These are phyloP conservation scores for Podarcis cretensis DNA, from an alignment of 2,113 vertebrate species.

Conservation along the genomic window DNA sequence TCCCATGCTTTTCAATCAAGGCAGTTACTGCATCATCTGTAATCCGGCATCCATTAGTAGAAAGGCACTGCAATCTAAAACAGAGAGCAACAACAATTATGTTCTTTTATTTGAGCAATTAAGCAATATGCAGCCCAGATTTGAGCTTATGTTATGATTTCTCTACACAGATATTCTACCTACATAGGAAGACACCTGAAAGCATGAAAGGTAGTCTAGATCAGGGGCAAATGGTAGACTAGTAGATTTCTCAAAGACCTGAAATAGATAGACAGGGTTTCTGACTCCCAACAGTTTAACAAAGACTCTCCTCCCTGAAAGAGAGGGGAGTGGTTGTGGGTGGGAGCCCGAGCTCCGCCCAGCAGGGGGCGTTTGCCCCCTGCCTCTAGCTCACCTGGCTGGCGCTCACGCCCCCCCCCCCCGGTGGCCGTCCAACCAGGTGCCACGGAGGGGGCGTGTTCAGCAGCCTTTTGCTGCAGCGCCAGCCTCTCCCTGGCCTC, in stretches of 20 bases:
- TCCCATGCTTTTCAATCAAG: slow-evolving; percentile 57
- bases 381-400: no score
- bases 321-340: no score
- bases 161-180: not conserved
- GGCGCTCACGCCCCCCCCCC: no score
- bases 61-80: slow-evolving; percentile 57
- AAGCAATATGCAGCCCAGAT: not conserved
- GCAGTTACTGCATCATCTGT: slow-evolving; percentile 62
- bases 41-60: slow-evolving; percentile 64
- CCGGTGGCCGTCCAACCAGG: no score
- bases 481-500: no score
- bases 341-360: no score
- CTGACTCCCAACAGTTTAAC: not conserved
- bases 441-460: no score
- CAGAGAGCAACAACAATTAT: not conserved
- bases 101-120: slow-evolving; percentile 1
- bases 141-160: not conserved
- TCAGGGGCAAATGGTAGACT: not conserved
- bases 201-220: not conserved
- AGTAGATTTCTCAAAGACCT: not conserved
- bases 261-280: not conserved
- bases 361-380: no score
- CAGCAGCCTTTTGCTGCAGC: no score
- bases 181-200: not conserved
- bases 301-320: no score